Percentiles rank a stretch among this genome's conserved stretches.
These are phyloP conservation scores for Schmidtea mediterranea DNA, from an alignment of 1,140 invertebrate species.

Conservation along the genomic window DNA sequence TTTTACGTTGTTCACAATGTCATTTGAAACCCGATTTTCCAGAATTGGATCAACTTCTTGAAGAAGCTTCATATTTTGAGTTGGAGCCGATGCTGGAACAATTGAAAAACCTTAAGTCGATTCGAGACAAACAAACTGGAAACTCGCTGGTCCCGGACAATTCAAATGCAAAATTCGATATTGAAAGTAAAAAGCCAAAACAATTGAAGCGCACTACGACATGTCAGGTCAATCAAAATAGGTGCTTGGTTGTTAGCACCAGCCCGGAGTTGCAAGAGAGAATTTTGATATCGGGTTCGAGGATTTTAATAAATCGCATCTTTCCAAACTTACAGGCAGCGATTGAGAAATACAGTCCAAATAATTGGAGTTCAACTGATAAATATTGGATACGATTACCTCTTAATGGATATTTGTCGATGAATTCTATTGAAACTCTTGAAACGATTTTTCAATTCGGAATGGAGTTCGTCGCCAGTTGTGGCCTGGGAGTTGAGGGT, in stretches of 20 bases:
- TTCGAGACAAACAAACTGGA: slow-evolving; percentile 2
- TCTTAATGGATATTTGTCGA: slow-evolving; percentile 63
- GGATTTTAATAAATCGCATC: slow-evolving; percentile 44
- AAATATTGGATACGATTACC: slow-evolving; percentile 62
- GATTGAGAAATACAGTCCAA: slow-evolving; percentile 47
- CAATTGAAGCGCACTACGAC: slow-evolving; percentile 7
- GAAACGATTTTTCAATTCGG: slow-evolving; percentile 54
- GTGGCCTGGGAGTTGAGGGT: slow-evolving; percentile 58
- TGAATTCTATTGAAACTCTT: slow-evolving; percentile 64
- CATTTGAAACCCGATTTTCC: slow-evolving; percentile 57
- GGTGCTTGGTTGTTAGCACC: slow-evolving; percentile 57
- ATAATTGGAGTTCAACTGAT: slow-evolving; percentile 51
- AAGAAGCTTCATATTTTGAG: slow-evolving; percentile 71
- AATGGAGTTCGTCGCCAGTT: slow-evolving; percentile 51
- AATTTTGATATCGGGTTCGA: slow-evolving; percentile 52
- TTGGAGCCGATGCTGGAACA: slow-evolving; percentile 33
- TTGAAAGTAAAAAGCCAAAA: slow-evolving; percentile 7
- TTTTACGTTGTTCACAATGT: slow-evolving; percentile 59
- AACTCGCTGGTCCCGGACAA: background rate
- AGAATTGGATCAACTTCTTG: slow-evolving; percentile 58
- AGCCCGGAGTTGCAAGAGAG: slow-evolving; percentile 60
- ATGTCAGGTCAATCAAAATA: slow-evolving; percentile 13
- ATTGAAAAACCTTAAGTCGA: background rate
- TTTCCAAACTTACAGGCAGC: slow-evolving; percentile 62
- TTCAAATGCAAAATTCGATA: slow-evolving; percentile 8